Conservation (phyloP, 1,140 invertebrate species). For the Drosophila auraria region DNA sequence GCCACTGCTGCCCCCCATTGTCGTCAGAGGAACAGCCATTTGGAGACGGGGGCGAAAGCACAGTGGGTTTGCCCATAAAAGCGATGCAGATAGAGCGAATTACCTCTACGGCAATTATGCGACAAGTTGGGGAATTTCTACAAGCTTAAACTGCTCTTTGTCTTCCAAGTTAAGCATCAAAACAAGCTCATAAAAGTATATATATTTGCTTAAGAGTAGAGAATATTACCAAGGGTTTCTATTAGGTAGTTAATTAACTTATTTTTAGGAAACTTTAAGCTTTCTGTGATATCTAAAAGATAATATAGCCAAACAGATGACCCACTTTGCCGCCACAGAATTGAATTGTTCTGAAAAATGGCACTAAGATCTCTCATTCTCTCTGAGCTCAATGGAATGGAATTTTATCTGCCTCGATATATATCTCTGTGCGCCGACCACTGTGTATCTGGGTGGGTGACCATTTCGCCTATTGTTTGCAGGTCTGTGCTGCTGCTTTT, state of each 20-base stretch:
- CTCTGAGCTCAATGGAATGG: conserved; percentile 29
- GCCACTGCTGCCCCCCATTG: conserved; percentile 19
- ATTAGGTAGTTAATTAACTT: not conserved
- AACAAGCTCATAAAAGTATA: conserved; percentile 10
- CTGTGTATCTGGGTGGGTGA: conserved; percentile 34
- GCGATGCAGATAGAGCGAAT: conserved; percentile 14
- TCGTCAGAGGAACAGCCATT: conserved; percentile 37
- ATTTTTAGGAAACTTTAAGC: not conserved
- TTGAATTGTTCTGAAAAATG: conserved; percentile 20
- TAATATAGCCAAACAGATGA: not conserved
- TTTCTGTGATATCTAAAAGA: not conserved
- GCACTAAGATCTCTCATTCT: not conserved
- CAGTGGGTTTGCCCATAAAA: conserved; percentile 33
- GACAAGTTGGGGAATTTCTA: conserved; percentile 3
- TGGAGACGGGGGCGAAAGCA: conserved; percentile 18
- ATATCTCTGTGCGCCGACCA: conserved; percentile 29
- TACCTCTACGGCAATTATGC: conserved; percentile 12
- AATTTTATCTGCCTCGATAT: conserved; percentile 33
- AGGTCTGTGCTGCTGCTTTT: conserved; percentile 26
- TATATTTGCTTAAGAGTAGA: not conserved
- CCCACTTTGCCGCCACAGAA: not conserved
- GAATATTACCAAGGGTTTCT: not conserved
- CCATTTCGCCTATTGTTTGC: conserved; percentile 51
- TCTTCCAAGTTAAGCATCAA: not conserved
- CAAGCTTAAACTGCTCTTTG: not conserved